Base-by-base conservation (phyloP, 2,113 vertebrate species). In the Thermophis baileyi region DNA sequence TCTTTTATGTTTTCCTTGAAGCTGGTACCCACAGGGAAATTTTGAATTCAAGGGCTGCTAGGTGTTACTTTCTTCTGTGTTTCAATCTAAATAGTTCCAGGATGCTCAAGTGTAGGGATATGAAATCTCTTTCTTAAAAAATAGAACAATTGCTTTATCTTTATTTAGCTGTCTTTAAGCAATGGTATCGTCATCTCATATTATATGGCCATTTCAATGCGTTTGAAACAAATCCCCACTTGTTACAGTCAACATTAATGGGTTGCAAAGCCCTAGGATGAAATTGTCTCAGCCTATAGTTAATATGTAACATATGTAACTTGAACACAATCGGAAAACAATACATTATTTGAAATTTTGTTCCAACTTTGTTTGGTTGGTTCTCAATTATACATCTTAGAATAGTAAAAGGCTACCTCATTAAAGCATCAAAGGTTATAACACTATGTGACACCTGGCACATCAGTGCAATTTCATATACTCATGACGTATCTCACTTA, bases 1-100 rank as follows among this genome's bases (percentile, higher is more conserved):
- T 94, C 93, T 95, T 86, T 96, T 94, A 92, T 40, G 0, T 49
- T 90, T 89, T 35, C 54, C 20, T 85, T 91, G 94, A 93, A 94
- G 92, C 86, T 95, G 95, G 27, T 85, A 91, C 89, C 96, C 92
- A 2, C 1, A 49, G 22, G 55, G 81, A 47, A 60, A 93, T 35
- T 88, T 91, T 49, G 63, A 16, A 46, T 40, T 92, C 57, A 87
- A 89, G 90, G 94, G 90, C 90, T 90, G 18, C 6, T 74, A 4
- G 44, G 40, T 47, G 90, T 92, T 92, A 35, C 44, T 96, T 89
- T 16, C 63, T 89, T 10, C 47, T 51, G 88, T 54, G n/a, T 47
- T 90, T 88, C 9, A 54, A 51, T 57, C 93, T 89, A 93, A 90
- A 0, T 0, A 93, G 40, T 46, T 90, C 92, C 6, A 1, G 89